A percentile compares a stretch with the other conserved stretches of the same genome.
These are phyloP conservation scores for Mormyrus iriodes DNA, from an alignment of 2,113 vertebrate genomes.

Conservation along the genomic window DNA sequence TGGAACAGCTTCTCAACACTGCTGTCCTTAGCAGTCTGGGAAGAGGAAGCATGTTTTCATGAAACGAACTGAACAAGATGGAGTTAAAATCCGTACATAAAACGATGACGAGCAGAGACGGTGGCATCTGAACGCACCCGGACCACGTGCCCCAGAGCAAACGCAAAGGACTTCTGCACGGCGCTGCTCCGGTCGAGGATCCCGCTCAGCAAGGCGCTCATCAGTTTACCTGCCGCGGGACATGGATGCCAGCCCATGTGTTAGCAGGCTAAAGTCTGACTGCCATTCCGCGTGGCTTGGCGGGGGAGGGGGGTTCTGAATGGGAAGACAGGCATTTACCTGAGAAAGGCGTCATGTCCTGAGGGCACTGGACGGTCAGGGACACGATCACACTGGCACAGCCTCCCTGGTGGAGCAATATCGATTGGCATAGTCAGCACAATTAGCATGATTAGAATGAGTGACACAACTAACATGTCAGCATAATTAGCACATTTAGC, in stretches of 20 bases:
- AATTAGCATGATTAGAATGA: background rate
- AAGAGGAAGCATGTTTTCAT: background rate
- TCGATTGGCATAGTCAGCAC: background rate
- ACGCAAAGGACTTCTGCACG: conserved; percentile 87
- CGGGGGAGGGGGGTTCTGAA: background rate
- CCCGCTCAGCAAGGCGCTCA: conserved; percentile 84
- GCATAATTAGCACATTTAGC: background rate
- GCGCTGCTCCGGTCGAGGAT: conserved; percentile 84
- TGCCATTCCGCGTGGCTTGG: background rate
- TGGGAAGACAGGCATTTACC: conserved; percentile 53
- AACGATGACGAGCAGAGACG: background rate
- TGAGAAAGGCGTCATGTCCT: conserved; percentile 87
- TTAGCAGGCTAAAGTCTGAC: background rate
- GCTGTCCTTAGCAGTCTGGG: conserved; percentile 82
- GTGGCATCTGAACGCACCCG: conserved; percentile 65
- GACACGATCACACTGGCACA: conserved; percentile 94
- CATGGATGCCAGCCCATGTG: conserved; percentile 3
- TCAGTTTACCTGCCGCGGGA: conserved; percentile 80
- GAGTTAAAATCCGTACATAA: background rate
- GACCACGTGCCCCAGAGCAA: conserved; percentile 90
- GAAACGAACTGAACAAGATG: background rate
- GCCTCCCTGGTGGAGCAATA: conserved; percentile 69
- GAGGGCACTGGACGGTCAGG: conserved; percentile 90
- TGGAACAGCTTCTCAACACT: conserved; percentile 89
- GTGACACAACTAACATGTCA: background rate